Conservation (phyloP, 2,888 invertebrate species). For the Cataglyphis livida region DNA sequence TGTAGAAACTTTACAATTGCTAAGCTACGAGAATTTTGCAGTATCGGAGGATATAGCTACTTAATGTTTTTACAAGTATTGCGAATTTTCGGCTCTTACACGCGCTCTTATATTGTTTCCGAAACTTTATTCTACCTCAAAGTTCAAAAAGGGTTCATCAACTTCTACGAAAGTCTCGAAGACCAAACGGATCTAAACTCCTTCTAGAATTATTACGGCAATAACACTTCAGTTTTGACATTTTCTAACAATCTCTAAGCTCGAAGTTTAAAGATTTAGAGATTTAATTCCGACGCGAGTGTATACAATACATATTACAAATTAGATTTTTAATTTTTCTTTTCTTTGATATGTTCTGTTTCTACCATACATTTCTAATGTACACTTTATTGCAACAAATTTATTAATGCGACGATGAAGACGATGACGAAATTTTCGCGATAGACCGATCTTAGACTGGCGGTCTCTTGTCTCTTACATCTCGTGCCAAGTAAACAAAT, state of each 20-base stretch:
- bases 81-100: background rate
- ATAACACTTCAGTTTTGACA: background rate
- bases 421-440: background rate
- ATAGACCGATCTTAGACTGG: background rate
- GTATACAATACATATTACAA: background rate
- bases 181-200: constrained; percentile 7
- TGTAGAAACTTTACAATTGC: background rate
- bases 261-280: background rate
- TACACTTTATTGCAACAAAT: constrained; percentile 12
- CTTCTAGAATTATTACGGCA: background rate
- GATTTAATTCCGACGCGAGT: background rate
- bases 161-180: background rate
- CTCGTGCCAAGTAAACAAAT: constrained; percentile 40
- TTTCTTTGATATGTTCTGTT: background rate
- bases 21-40: background rate
- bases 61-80: constrained; percentile 16
- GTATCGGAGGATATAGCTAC: background rate
- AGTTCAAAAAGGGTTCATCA: constrained; percentile 8
- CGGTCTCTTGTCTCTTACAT: background rate
- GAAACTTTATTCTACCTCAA: constrained; percentile 1
- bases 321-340: background rate
- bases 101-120: background rate
- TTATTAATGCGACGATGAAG: constrained; percentile 6
- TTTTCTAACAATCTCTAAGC: constrained; percentile 20
- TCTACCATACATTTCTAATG: background rate